A percentile compares a stretch with the other conserved stretches of the same genome.
These are phyloP conservation scores for Lycaena phlaeas DNA, from an alignment of 2,888 invertebrate genomes.

Conservation along the genomic window DNA sequence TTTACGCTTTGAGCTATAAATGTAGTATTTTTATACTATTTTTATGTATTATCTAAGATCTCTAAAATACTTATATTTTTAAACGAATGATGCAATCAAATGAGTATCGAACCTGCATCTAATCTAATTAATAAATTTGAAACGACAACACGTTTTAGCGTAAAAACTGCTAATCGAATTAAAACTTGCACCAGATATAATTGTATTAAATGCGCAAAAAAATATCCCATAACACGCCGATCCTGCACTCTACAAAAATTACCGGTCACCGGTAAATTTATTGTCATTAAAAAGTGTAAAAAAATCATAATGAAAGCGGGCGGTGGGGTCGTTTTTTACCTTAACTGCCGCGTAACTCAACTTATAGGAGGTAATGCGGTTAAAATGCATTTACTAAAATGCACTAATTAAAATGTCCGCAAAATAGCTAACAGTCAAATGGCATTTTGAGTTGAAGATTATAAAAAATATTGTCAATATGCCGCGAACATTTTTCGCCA, in stretches of 20 bases:
- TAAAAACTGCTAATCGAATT: background rate
- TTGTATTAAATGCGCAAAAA: background rate
- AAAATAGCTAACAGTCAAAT: no score
- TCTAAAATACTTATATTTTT: no score
- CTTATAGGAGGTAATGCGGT: slow-evolving; percentile 36
- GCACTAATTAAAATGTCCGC: slow-evolving; percentile 11
- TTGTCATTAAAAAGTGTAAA: slow-evolving; percentile 69
- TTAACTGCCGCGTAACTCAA: no score
- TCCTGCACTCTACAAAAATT: background rate
- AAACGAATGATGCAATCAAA: no score
- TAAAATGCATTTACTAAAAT: slow-evolving; percentile 16
- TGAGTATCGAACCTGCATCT: no score
- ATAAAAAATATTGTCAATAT: no score
- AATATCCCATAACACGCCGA: slow-evolving; percentile 2
- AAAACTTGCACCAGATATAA: background rate
- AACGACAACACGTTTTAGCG: background rate
- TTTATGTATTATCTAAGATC: no score
- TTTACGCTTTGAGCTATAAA: no score
- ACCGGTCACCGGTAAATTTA: slow-evolving; percentile 37
- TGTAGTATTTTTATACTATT: no score
- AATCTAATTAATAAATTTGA: no score
- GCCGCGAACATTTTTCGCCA: no score
- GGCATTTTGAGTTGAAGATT: no score
- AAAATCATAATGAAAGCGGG: slow-evolving; percentile 68
- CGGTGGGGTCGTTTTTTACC: slow-evolving; percentile 48